Base-by-base conservation (phyloP, 1,140 invertebrate species). In the Bathynomus jamesi region DNA sequence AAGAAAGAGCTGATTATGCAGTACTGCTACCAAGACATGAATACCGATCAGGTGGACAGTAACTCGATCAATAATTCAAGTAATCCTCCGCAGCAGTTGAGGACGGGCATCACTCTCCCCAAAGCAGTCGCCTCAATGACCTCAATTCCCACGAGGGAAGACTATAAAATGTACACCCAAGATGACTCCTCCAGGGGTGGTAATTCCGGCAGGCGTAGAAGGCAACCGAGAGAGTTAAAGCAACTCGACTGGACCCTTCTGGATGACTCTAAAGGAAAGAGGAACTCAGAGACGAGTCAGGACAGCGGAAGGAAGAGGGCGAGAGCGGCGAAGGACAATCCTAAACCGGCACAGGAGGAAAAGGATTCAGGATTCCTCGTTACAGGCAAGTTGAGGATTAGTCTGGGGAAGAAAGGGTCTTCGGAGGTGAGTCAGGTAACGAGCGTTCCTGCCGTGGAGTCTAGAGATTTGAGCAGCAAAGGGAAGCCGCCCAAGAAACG, bases 61-160 rank as follows among this genome's bases (percentile, higher is more conserved):
- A 70, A 70, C n/a, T 53, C 69, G 4, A 61, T 69, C 21, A 68
- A 67, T 28, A 72, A 61, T 46, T 82, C 85, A 2, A 80, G 84
- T 7, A 86, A 28, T 21, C 85, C 87, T n/a, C 87, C 88, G 31
- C 87, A 87, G 0, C 79, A 89, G 13, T 87, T 84, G 72, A 85
- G 90, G 32, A 88, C 88, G 13, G 87, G 90, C 3, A 91, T 92
- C 53, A 91, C 90, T 0, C 92, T 93, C 76, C 91, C 91, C 0
- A 93, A 93, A 82, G 91, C 91, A 1, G 90, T 93, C 0, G 90
- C 90, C 0, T 92, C 91, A 0, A 91, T 93, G 89, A 91, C 89
- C 0, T 89, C 87, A 28, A 91, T 92, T 78, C 91, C 91, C 0
- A 92, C 90, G 0, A 86, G 89, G 76, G 91, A 93, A 75, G 91